Evolutionary conservation across 2,888 invertebrate genomes (phyloP).

Genomic region (Omphaloscelis lunosa): DNA sequence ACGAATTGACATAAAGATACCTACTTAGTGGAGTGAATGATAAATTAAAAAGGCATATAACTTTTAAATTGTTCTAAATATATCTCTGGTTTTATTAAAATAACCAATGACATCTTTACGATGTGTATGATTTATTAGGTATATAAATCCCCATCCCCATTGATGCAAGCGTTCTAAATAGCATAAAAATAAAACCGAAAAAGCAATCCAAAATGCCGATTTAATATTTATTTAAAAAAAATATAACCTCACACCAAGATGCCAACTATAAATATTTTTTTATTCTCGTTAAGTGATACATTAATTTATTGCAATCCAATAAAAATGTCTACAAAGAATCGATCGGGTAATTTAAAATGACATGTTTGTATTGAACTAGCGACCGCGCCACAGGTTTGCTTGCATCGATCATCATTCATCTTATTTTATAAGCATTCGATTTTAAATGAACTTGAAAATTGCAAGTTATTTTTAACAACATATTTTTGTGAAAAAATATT

Average conservation of each 20-base stretch:
- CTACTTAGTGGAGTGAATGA: background rate
- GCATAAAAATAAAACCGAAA: slow-evolving; percentile 26
- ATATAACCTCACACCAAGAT: slow-evolving; percentile 52
- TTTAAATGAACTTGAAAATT: slow-evolving; percentile 52
- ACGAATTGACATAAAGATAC: background rate
- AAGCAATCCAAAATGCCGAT: background rate
- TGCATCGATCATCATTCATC: slow-evolving; percentile 68
- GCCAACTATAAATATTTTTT: slow-evolving; percentile 55
- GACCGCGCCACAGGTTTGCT: slow-evolving; percentile 56
- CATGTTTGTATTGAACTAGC: slow-evolving; percentile 70
- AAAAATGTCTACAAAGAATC: slow-evolving; percentile 75
- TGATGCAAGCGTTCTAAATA: slow-evolving; percentile 16
- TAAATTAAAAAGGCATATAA: background rate
- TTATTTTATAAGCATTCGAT: slow-evolving; percentile 57
- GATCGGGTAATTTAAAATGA: slow-evolving; percentile 75
- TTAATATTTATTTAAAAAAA: slow-evolving; percentile 47
- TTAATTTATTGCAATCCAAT: slow-evolving; percentile 74
- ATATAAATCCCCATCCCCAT: background rate
- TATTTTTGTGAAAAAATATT: background rate
- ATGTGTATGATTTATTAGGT: slow-evolving; percentile 26
- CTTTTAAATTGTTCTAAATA: background rate
- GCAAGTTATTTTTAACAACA: slow-evolving; percentile 25
- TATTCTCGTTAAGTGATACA: slow-evolving; percentile 62
- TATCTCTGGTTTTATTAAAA: slow-evolving; percentile 3
- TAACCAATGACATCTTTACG: slow-evolving; percentile 10